phyloP scores from a whole-genome alignment of 2,888 invertebrate genomes.

The Masnerella sp. region DNA sequence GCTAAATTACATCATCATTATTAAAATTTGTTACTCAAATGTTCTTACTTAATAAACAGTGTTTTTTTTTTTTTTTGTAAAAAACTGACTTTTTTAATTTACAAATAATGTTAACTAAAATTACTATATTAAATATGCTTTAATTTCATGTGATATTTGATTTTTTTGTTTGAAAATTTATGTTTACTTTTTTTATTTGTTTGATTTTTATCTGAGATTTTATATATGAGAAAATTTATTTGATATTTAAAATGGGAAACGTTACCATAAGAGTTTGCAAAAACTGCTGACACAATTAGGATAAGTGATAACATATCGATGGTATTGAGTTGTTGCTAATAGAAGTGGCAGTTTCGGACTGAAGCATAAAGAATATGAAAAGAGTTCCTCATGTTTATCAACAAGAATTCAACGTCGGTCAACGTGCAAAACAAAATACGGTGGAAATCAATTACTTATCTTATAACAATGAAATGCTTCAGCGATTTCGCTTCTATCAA shows the following conservation, averaged over 20 bases:
- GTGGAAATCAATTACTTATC: conserved; percentile 13
- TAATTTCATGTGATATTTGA: too few species aligned
- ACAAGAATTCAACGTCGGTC: neutral
- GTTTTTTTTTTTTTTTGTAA: too few species aligned
- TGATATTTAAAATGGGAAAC: too few species aligned
- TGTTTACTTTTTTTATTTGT: too few species aligned
- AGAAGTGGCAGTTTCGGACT: conserved; percentile 4
- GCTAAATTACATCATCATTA: conserved; percentile 30
- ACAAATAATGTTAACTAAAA: too few species aligned
- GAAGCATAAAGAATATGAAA: neutral
- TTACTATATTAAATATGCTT: too few species aligned
- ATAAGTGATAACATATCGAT: neutral
- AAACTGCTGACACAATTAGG: neutral
- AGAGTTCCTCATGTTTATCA: neutral
- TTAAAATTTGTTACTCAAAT: neutral
- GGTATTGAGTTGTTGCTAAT: neutral
- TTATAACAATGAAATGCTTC: neutral
- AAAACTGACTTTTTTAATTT: too few species aligned
- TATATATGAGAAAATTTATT: too few species aligned
- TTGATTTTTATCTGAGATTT: too few species aligned
- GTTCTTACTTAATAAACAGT: too few species aligned
- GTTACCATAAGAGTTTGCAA: neutral
- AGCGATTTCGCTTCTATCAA: neutral
- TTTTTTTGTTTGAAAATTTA: too few species aligned
- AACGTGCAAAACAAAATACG: neutral